These are phyloP conservation scores for Montipora capricornis DNA, from an alignment of 64 coral and sea anemone genomes.

Conservation along the genomic window DNA sequence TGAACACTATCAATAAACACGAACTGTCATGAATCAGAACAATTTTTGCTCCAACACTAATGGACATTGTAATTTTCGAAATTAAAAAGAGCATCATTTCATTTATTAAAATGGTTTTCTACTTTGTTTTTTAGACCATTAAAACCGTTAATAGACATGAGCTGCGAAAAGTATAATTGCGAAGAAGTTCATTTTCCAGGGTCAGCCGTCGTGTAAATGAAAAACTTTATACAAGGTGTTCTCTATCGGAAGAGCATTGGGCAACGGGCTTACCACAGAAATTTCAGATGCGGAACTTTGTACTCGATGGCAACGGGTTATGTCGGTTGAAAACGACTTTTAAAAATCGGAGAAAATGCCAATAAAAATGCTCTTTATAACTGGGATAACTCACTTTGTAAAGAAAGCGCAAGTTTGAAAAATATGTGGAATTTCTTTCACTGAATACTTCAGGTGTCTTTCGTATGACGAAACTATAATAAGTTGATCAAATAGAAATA, in stretches of 20 bases:
- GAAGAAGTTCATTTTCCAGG: slow-evolving; percentile 40
- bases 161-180: slow-evolving; percentile 55
- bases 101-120: slow-evolving; percentile 72
- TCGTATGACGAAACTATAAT: neutral
- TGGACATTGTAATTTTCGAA: slow-evolving; percentile 85
- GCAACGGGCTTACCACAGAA: too few relatives aligned
- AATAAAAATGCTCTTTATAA: neutral
- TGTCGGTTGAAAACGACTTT: slow-evolving; percentile 18
- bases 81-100: slow-evolving; percentile 93
- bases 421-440: neutral
- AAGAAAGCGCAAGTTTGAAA: neutral
- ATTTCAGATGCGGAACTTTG: too few relatives aligned
- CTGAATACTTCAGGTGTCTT: slow-evolving; percentile 4
- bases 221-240: slow-evolving; percentile 11
- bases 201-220: slow-evolving; percentile 2
- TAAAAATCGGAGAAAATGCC: slow-evolving; percentile 7
- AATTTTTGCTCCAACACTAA: slow-evolving; percentile 81
- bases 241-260: neutral
- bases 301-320: neutral
- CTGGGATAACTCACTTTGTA: slow-evolving; percentile 1
- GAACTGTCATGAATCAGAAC: slow-evolving; percentile 79
- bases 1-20: slow-evolving; percentile 86
- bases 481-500: neutral
- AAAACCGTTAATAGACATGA: slow-evolving; percentile 69
- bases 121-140: slow-evolving; percentile 79